Evolutionary conservation across 2,888 invertebrate genomes (phyloP).

Genomic region (Torymus aiolomorphi): DNA sequence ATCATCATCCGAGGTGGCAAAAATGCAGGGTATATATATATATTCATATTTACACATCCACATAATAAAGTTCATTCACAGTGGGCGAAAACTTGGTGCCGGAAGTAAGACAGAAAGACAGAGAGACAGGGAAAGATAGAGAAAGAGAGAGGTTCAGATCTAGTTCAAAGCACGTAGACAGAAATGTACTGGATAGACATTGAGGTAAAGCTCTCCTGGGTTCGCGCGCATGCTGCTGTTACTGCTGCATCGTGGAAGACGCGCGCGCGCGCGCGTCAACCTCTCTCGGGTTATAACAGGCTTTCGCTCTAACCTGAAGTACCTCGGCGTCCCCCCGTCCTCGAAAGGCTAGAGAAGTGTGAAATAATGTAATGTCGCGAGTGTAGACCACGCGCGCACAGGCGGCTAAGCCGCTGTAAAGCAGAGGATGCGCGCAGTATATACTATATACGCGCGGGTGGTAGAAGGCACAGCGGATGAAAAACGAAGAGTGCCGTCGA

Average conservation of each 20-base stretch:
- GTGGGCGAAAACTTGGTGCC: constrained; percentile 12
- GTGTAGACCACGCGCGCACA: not conserved
- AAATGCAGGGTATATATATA: not conserved
- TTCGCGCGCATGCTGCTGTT: not conserved
- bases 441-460: too few relatives aligned
- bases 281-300: constrained; percentile 14
- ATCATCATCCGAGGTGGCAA: too few relatives aligned
- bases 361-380: constrained; percentile 29
- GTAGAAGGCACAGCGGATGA: too few relatives aligned
- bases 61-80: constrained; percentile 24
- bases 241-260: too few relatives aligned
- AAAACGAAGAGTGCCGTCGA: too few relatives aligned
- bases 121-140: too few relatives aligned
- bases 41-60: not conserved
- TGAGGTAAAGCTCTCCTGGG: constrained; percentile 34
- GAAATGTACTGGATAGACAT: constrained; percentile 11
- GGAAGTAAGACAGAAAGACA: too few relatives aligned
- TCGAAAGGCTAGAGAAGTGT: constrained; percentile 6
- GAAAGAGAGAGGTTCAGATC: constrained; percentile 5
- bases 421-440: too few relatives aligned
- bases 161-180: constrained; percentile 10
- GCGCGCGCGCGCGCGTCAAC: not conserved
- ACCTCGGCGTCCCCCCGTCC: not conserved
- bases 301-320: not conserved
- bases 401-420: not conserved